phyloP scores from a whole-genome alignment of 2,888 invertebrate genomes.

The Lampropteryx suffumata region DNA sequence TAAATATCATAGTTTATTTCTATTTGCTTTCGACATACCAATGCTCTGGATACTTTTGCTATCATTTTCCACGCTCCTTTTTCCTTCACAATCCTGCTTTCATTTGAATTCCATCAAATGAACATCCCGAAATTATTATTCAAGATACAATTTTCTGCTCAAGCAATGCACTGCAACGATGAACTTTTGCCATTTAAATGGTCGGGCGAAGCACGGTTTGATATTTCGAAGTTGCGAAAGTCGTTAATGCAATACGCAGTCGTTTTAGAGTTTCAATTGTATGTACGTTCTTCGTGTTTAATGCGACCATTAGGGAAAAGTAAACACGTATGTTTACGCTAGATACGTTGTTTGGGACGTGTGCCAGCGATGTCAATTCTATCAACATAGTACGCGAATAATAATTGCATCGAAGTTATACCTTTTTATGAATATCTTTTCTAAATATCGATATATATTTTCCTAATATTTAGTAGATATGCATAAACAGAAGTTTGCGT shows the following conservation, averaged over 20 bases:
- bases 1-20: no score
- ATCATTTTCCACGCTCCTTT: neutral
- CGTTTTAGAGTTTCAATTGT: constrained; percentile 41
- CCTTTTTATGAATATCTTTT: no score
- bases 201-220: constrained; percentile 46
- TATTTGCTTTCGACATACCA: no score
- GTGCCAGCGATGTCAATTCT: constrained; percentile 25
- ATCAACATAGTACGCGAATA: constrained; percentile 10
- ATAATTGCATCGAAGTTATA: constrained; percentile 7
- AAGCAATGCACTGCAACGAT: constrained; percentile 42
- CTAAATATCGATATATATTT: no score
- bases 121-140: constrained; percentile 33
- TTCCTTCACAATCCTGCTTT: neutral
- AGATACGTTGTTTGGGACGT: constrained; percentile 28
- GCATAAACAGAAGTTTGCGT: no score
- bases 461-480: no score
- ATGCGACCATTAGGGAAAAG: constrained; percentile 39
- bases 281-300: constrained; percentile 40
- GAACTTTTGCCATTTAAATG: constrained; percentile 59
- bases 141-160: constrained; percentile 43
- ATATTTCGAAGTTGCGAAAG: constrained; percentile 52
- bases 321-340: constrained; percentile 36
- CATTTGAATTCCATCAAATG: neutral
- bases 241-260: constrained; percentile 46
- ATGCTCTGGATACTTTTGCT: no score